Evolutionary conservation across 2,113 vertebrate genomes (phyloP).

Genomic region (Aplodontia rufa): DNA sequence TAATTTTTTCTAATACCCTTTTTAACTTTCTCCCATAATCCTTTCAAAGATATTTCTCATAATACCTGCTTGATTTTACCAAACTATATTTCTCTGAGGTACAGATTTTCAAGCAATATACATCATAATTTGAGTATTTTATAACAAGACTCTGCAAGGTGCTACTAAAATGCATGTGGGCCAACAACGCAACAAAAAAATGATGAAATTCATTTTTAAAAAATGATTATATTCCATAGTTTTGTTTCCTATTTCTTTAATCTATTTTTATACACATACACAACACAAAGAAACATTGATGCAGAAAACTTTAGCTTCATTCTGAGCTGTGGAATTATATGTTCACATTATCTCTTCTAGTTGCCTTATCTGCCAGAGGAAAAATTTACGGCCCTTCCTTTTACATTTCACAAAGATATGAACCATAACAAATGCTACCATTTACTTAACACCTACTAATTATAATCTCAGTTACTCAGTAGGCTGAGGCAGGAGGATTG

Average conservation of each 20-base stretch:
- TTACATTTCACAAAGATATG: conserved; percentile 5
- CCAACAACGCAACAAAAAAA: neutral
- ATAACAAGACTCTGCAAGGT: conserved; percentile 39
- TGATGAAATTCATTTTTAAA: neutral
- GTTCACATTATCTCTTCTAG: conserved; percentile 11
- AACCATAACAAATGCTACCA: conserved; percentile 16
- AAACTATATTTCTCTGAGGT: conserved; percentile 36
- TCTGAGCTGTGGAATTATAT: conserved; percentile 18
- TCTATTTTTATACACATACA: neutral
- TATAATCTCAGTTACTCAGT: neutral
- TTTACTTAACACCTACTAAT: neutral
- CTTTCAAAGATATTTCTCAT: conserved; percentile 15
- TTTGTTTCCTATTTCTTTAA: conserved; percentile 35
- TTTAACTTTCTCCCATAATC: neutral
- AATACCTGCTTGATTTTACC: conserved; percentile 36
- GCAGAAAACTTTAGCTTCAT: conserved; percentile 37
- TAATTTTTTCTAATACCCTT: conserved; percentile 12
- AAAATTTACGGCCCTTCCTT: conserved; percentile 13
- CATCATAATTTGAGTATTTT: conserved; percentile 48
- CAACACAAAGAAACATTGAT: neutral
- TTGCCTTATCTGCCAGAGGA: conserved; percentile 43
- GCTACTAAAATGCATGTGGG: neutral
- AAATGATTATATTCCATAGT: neutral
- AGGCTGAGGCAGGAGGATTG: no score
- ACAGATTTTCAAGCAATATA: conserved; percentile 49